Evolutionary conservation across 2,888 invertebrate species (phyloP), one percentile per base, ranked within the genome.

Genomic region (Gnatocerus cornutus): DNA sequence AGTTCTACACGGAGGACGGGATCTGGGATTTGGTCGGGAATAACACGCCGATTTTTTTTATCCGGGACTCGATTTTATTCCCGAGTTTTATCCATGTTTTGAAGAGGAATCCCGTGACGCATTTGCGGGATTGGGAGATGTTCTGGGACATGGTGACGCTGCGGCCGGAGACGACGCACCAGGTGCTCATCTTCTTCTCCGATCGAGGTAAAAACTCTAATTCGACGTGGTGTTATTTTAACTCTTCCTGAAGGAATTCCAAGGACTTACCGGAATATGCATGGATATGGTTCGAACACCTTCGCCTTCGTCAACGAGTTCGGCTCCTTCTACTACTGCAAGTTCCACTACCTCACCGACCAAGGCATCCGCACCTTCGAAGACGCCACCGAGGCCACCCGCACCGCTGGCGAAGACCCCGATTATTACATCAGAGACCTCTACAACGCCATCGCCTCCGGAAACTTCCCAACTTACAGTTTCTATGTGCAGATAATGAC

Each of bases 31-130:
- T 97, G 73, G 96, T 96, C 30, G 97, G 97, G 7, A 94, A 94
- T 83, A 97, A 97, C 84, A 96, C 95, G 0, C 97, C 97, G 0
- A 90, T 97, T 65, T 97, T 97, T 86, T 97, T 97, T 83, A 90
- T 98, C 76, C 90, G 96, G 64, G 98, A 98, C 84, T 93, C 97
- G 1, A 87, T 93, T 3, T 85, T 95, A 61, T 99, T 99, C 85
- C 95, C 98, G 5, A 96, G 94, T 81, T 97, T 99, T 80, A 96
- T 99, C 77, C 98, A 98, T 84, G 94, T 97, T 0, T 96, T 98
- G 84, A 99, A 98, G 84, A 90, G 98, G 74, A 99, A 99, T 84
- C 99, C 99, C 0, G 93, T 89, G 16, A 95, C 95, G 0, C 94
- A 95, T 82, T 86, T 97, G 27, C 95, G 96, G 85, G 97, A 98